Base-by-base conservation (phyloP, 1,140 invertebrate genomes). In the Sycobia sp. region DNA sequence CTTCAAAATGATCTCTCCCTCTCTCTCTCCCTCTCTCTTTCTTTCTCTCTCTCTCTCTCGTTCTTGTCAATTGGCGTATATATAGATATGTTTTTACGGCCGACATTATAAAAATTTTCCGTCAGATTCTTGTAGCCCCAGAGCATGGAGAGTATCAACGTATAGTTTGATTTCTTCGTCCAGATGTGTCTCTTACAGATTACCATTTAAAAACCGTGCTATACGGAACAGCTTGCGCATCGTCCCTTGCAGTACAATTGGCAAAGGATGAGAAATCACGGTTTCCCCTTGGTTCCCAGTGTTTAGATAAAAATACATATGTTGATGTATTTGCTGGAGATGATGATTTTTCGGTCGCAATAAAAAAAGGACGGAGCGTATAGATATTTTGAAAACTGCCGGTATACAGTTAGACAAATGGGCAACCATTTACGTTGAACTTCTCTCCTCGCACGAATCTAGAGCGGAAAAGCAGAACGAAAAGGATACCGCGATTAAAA, bases 121-220 rank as follows among this genome's bases (percentile, higher is more conserved):
- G 71, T 14, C 69, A 73, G 54, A 65, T 74, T 14, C 10, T 11
- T 11, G 60, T 76, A 2, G 36, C 55, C 34, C 11, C 39, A 10
- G 47, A 69, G n/a, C 63, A 69, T 50, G 32, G 14, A n/a, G 60
- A 69, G 16, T 44, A 66, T 50, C 71, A 74, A 39, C 54, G 72
- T 27, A 71, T 76, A 9, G 11, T 75, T 0, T 76, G 76, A 70
- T 18, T 56, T 20, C 11, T 11, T 16, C 1, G 36, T 16, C 14
- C 32, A 34, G 7, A 4, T 7, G 13, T 29, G 64, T n/a, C n/a
- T n/a, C 20, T 49, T 8, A 13, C 10, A 3, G 23, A 36, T 4
- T 56, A 50, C 36, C 47, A 50, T 0, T 32, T 50, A 13, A 54
- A 27, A 7, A 60, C 57, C 2, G 54, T 65, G 1, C 49, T 43